These are phyloP conservation scores for Alosa sapidissima DNA, from an alignment of 2,797 vertebrate species.

Conservation along the genomic window DNA sequence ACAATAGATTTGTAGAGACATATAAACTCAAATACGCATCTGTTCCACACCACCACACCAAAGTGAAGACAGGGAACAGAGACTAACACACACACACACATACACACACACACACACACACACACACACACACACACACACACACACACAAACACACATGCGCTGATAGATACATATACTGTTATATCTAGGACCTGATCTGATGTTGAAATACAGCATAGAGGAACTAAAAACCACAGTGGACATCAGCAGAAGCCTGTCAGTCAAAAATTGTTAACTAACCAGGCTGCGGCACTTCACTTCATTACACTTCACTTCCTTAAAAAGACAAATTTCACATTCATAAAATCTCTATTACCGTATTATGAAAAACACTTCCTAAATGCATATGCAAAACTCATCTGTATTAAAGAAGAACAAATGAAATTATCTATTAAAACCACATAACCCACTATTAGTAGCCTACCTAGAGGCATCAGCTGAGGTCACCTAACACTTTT, in stretches of 20 bases:
- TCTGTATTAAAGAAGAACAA: not conserved
- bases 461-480: too few relatives aligned
- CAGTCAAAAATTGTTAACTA: not conserved
- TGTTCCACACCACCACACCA: not conserved
- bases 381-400: not conserved
- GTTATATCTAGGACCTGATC: too few relatives aligned
- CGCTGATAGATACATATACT: not conserved
- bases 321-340: not conserved
- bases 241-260: not conserved
- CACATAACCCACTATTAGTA: too few relatives aligned
- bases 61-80: slow-evolving; percentile 59
- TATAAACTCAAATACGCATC: too few relatives aligned
- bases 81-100: slow-evolving; percentile 50
- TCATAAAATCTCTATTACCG: not conserved
- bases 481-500: too few relatives aligned
- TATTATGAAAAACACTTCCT: not conserved
- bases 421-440: not conserved
- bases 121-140: slow-evolving; percentile 15
- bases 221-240: not conserved
- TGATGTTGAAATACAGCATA: too few relatives aligned
- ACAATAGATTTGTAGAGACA: not conserved
- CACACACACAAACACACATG: not conserved
- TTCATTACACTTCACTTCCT: not conserved
- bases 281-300: not conserved
- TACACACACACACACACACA: slow-evolving; percentile 42